A percentile compares a stretch with the other conserved stretches of the same genome.
Evolutionary conservation across 2,797 vertebrate species (phyloP).

Genomic region (Botia almorhae): DNA sequence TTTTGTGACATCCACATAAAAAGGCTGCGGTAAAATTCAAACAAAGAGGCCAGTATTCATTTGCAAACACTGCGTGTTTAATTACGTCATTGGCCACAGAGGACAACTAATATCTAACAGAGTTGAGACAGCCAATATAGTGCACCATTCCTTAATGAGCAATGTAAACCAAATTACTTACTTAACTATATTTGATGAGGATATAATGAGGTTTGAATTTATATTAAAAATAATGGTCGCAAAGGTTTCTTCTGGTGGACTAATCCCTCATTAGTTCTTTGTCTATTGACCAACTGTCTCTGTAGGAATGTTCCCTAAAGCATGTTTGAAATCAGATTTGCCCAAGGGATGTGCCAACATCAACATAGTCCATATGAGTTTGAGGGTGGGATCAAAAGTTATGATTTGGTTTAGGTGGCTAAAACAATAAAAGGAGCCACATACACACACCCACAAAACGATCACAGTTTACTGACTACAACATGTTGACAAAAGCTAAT

Average conservation of each 20-base stretch:
- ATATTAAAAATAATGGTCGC: neutral
- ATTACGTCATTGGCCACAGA: slow-evolving; percentile 16
- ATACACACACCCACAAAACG: neutral
- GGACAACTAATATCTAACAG: slow-evolving; percentile 25
- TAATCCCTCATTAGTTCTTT: neutral
- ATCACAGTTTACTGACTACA: no score
- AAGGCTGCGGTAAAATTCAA: neutral
- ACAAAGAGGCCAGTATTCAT: slow-evolving; percentile 29
- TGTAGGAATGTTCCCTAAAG: slow-evolving; percentile 10
- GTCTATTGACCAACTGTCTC: neutral
- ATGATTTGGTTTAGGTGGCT: neutral
- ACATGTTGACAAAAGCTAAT: no score
- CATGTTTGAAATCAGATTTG: slow-evolving; percentile 22
- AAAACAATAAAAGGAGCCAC: slow-evolving; percentile 2
- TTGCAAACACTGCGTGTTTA: slow-evolving; percentile 20
- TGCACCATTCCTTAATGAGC: slow-evolving; percentile 16
- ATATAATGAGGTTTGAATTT: neutral
- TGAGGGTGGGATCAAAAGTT: neutral
- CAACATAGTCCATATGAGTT: slow-evolving; percentile 14
- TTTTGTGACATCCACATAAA: slow-evolving; percentile 4
- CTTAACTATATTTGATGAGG: neutral
- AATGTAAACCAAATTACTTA: slow-evolving; percentile 14
- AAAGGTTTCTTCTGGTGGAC: neutral
- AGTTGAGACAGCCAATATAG: slow-evolving; percentile 13
- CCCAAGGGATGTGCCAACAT: slow-evolving; percentile 15